These are phyloP conservation scores for Cossypha heuglini DNA, from an alignment of 2,797 vertebrate species.

Conservation along the genomic window DNA sequence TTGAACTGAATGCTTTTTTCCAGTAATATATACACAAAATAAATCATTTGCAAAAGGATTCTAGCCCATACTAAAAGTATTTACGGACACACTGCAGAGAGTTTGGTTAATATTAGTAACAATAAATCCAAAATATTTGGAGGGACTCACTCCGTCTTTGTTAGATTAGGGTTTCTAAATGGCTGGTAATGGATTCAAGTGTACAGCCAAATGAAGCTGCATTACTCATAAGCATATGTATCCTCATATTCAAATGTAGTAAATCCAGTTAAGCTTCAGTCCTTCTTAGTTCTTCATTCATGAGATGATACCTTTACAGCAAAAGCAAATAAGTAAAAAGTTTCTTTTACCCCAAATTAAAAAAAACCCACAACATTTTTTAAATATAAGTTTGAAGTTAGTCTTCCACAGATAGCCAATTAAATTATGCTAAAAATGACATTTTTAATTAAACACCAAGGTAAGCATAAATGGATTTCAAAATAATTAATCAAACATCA, in stretches of 20 bases:
- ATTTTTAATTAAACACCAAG: slow-evolving; percentile 98
- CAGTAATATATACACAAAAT: slow-evolving; percentile 1
- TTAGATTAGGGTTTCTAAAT: slow-evolving; percentile 68
- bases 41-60: slow-evolving; percentile 32
- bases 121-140: slow-evolving; percentile 60
- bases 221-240: slow-evolving; percentile 68
- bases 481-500: slow-evolving; percentile 97
- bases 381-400: slow-evolving; percentile 82
- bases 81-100: slow-evolving; percentile 32
- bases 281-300: slow-evolving; percentile 76
- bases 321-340: slow-evolving; percentile 82
- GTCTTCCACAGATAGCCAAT: slow-evolving; percentile 89
- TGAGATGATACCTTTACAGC: slow-evolving; percentile 67
- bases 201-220: slow-evolving; percentile 70
- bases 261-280: slow-evolving; percentile 71
- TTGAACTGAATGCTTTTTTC: not conserved
- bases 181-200: slow-evolving; percentile 67
- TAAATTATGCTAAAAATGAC: slow-evolving; percentile 98
- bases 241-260: slow-evolving; percentile 72
- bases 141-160: slow-evolving; percentile 62
- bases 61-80: slow-evolving; percentile 18
- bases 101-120: slow-evolving; percentile 66
- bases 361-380: slow-evolving; percentile 56
- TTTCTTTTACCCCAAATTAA: slow-evolving; percentile 77
- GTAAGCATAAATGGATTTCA: slow-evolving; percentile 94